Evolutionary conservation across 2,113 vertebrate species (phyloP).

Genomic region (Anguilla japonica): DNA sequence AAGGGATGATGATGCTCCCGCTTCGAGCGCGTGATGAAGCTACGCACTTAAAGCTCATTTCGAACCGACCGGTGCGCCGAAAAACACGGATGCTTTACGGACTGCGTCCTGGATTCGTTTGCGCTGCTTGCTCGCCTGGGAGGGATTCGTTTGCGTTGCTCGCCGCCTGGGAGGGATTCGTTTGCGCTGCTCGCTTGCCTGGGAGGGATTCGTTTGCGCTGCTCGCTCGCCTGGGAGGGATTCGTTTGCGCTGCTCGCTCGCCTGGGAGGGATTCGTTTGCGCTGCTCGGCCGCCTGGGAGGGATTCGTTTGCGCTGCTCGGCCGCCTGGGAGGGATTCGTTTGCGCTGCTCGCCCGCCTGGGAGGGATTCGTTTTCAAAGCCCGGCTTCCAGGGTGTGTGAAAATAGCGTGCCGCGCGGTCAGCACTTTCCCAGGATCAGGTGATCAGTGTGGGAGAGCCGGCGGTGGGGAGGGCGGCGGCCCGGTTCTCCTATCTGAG

Average conservation of each 20-base stretch:
- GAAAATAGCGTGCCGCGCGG: neutral
- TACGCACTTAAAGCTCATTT: neutral
- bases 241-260: neutral
- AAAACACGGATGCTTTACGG: neutral
- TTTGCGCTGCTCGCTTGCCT: neutral
- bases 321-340: neutral
- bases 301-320: neutral
- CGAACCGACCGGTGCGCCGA: neutral
- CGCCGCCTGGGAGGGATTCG: neutral
- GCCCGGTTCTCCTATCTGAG: neutral
- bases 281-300: neutral
- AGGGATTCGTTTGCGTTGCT: neutral
- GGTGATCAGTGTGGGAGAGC: neutral
- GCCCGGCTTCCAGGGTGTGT: neutral
- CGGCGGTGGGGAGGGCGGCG: neutral
- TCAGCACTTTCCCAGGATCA: constrained; percentile 16
- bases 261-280: neutral
- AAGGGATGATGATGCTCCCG: too few species aligned
- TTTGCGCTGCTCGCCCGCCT: neutral
- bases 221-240: neutral
- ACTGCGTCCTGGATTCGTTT: neutral
- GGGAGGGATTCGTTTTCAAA: neutral
- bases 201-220: neutral
- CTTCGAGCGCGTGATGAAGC: too few species aligned
- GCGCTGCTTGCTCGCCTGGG: neutral